These are phyloP conservation scores for Spinus olivaceus DNA, from an alignment of 2,797 vertebrate species.

Conservation along the genomic window DNA sequence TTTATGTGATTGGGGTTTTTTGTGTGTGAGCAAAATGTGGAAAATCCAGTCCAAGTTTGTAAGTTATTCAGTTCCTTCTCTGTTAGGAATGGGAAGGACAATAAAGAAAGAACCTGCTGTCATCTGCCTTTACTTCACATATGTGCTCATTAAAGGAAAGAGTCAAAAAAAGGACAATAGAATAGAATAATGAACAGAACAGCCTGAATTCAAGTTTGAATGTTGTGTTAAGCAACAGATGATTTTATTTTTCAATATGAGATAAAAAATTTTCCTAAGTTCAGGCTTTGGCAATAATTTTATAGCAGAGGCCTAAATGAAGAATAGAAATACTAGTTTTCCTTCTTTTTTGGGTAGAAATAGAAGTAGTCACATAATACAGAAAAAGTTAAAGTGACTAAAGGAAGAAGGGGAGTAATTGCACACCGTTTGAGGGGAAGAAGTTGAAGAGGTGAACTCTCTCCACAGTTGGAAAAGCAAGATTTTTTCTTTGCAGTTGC, in stretches of 20 bases:
- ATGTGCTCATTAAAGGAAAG: neutral
- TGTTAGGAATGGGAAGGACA: neutral
- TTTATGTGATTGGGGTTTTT: neutral
- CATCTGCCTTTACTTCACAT: neutral
- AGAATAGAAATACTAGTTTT: neutral
- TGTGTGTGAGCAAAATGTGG: neutral
- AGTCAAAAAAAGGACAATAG: neutral
- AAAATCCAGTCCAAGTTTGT: neutral
- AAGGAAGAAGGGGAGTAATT: neutral
- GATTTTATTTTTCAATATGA: neutral
- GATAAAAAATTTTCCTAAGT: neutral
- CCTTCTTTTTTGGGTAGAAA: neutral
- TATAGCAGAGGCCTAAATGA: neutral
- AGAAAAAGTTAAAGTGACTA: neutral
- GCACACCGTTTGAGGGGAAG: neutral
- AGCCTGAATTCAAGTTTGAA: neutral
- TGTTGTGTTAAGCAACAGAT: neutral
- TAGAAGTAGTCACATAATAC: neutral
- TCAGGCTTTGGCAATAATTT: neutral
- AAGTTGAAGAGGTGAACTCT: neutral
- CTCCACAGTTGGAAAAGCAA: neutral
- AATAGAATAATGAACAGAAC: neutral
- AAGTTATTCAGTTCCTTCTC: neutral
- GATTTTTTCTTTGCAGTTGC: neutral
- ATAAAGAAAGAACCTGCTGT: neutral